Evolutionary conservation across 2,113 vertebrate genomes (phyloP).

Genomic region (Pomatostomus ruficeps): DNA sequence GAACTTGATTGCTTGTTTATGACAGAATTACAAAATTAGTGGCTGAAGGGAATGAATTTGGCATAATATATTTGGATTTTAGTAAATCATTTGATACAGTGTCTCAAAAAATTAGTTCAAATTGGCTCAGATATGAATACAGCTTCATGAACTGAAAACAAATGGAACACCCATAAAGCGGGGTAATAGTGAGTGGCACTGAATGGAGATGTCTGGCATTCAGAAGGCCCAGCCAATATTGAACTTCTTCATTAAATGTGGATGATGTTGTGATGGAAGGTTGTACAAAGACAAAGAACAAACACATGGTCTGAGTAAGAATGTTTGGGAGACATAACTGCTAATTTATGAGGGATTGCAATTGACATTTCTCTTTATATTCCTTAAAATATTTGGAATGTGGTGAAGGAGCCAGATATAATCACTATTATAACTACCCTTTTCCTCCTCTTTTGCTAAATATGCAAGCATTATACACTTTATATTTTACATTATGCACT

Average conservation of each 20-base stretch:
- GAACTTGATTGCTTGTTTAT: constrained; percentile 47
- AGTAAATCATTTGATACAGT: constrained; percentile 46
- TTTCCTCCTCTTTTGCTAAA: not conserved
- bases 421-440: accelerated
- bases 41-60: constrained; percentile 41
- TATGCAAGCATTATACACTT: not conserved
- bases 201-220: not conserved
- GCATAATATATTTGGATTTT: constrained; percentile 50
- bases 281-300: not conserved
- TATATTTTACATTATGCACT: not conserved
- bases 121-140: constrained; percentile 22
- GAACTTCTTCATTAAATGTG: not conserved
- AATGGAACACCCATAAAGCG: not conserved
- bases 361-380: not conserved
- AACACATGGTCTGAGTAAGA: not conserved
- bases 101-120: constrained; percentile 45
- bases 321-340: not conserved
- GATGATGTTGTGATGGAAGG: not conserved
- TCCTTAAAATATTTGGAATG: not conserved
- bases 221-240: not conserved
- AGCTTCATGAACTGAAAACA: constrained; percentile 12
- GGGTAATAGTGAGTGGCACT: not conserved
- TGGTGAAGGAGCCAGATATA: not conserved
- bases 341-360: not conserved
- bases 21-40: constrained; percentile 50